These are phyloP conservation scores for Eospalax fontanierii DNA, from an alignment of 2,797 vertebrate genomes.

Conservation along the genomic window DNA sequence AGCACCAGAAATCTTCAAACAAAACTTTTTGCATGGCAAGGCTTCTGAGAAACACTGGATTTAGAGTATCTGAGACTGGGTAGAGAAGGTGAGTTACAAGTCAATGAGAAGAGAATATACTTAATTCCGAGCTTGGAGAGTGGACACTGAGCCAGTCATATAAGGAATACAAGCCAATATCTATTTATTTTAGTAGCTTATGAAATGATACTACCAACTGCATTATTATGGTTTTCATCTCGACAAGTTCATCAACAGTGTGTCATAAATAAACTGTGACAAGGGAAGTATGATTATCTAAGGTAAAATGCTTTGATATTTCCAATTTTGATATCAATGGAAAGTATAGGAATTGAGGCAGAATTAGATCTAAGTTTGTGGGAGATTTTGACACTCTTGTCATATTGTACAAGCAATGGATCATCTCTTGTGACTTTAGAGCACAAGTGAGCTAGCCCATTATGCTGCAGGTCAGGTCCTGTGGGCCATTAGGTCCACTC, in stretches of 20 bases:
- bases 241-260: too few relatives aligned
- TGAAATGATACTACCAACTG: conserved; percentile 15
- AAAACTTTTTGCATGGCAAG: neutral
- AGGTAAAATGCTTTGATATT: too few relatives aligned
- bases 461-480: neutral
- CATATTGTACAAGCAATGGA: neutral
- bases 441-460: neutral
- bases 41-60: neutral
- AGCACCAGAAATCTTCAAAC: neutral
- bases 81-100: neutral
- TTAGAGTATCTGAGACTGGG: neutral
- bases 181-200: neutral
- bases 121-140: neutral
- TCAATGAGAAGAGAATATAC: neutral
- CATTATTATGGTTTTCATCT: neutral
- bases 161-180: conserved; percentile 29
- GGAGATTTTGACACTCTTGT: conserved; percentile 4
- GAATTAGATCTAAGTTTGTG: neutral
- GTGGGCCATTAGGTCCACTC: neutral
- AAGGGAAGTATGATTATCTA: too few relatives aligned
- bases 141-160: neutral
- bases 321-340: neutral
- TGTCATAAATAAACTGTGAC: too few relatives aligned
- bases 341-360: neutral
- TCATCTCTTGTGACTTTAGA: neutral